A percentile compares a stretch with the other conserved stretches of the same genome.
Evolutionary conservation across 2,797 vertebrate genomes (phyloP).

Genomic region (Spinus pinus): DNA sequence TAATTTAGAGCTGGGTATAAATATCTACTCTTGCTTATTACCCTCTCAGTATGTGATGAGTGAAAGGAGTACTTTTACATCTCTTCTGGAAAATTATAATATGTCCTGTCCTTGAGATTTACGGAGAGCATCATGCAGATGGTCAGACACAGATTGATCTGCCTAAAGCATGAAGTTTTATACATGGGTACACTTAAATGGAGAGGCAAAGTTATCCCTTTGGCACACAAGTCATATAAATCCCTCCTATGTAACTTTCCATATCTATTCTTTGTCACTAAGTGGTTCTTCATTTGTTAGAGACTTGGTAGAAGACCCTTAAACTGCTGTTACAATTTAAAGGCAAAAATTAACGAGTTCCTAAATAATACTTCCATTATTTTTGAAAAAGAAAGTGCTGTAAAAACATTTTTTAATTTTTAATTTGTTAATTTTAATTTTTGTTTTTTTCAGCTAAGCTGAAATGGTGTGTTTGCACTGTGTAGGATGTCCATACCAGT

Average conservation of each 20-base stretch:
- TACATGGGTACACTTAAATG: neutral
- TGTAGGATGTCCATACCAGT: neutral
- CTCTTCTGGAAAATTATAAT: neutral
- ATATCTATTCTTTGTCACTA: neutral
- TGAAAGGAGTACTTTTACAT: neutral
- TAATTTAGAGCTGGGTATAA: neutral
- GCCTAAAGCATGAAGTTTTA: neutral
- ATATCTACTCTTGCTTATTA: neutral
- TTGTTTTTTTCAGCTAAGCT: neutral
- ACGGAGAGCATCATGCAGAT: neutral
- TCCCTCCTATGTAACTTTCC: neutral
- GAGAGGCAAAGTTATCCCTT: neutral
- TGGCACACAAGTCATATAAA: neutral
- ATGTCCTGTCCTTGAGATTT: neutral
- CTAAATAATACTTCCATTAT: neutral
- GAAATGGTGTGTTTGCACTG: neutral
- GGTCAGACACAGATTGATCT: neutral
- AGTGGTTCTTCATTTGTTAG: neutral
- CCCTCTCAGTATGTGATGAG: neutral
- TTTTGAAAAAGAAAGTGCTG: neutral
- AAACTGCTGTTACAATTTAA: neutral
- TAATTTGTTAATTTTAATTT: neutral
- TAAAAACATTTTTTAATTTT: neutral
- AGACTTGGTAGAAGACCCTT: neutral
- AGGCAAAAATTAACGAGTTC: neutral